These are phyloP conservation scores for Pristionchus arcanus DNA, from an alignment of 2,888 invertebrate species.

Conservation along the genomic window DNA sequence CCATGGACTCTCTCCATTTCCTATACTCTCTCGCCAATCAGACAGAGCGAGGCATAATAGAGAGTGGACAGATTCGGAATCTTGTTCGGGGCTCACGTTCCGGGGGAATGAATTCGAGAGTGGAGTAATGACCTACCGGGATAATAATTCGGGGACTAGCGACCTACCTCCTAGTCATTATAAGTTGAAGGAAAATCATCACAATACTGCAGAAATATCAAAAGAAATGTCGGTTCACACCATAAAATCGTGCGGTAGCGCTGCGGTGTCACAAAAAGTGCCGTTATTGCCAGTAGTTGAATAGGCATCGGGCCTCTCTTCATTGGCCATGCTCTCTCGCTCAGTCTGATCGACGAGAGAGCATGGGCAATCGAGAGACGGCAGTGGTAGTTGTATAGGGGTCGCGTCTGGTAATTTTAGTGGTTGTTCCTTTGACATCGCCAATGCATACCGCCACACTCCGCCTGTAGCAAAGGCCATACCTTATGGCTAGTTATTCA, in stretches of 20 bases:
- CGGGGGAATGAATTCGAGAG: neutral
- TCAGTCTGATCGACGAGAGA: too few relatives aligned
- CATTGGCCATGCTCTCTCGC: neutral
- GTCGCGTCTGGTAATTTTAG: neutral
- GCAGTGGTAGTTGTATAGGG: neutral
- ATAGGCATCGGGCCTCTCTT: too few relatives aligned
- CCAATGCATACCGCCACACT: neutral
- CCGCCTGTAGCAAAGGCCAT: neutral
- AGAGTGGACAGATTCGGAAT: too few relatives aligned
- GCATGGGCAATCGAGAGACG: too few relatives aligned
- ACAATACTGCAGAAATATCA: neutral
- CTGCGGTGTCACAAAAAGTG: constrained; percentile 10
- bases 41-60: too few relatives aligned
- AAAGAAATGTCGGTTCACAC: neutral
- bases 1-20: neutral
- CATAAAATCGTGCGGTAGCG: constrained; percentile 7
- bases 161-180: neutral
- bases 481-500: neutral
- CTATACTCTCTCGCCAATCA: neutral
- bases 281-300: constrained; percentile 35
- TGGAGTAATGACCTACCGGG: neutral
- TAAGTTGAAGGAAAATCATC: neutral
- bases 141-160: neutral
- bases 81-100: neutral
- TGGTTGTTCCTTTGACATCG: neutral